Percentiles rank a stretch among this genome's conserved stretches.
phyloP scores from a whole-genome alignment of 2,113 vertebrate genomes.

The Australoheros scitulus region DNA sequence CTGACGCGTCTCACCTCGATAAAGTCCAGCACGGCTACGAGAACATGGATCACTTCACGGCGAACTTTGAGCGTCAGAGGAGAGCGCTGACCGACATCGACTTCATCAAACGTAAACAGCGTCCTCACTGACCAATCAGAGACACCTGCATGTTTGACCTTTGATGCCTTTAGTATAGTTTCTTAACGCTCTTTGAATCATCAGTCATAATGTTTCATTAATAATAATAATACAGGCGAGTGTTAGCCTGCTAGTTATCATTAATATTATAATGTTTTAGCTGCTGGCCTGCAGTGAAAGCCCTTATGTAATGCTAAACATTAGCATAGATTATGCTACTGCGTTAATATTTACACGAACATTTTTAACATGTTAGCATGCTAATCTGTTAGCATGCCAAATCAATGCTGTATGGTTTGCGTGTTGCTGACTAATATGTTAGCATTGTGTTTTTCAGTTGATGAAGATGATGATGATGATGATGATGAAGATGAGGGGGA shows the following conservation, averaged over 20 bases:
- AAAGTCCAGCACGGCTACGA: conserved; percentile 92
- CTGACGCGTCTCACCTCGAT: conserved; percentile 88
- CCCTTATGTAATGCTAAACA: no score
- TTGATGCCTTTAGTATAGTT: no score
- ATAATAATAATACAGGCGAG: no score
- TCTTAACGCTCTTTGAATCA: not conserved
- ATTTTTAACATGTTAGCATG: not conserved
- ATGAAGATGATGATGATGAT: conserved; percentile 55
- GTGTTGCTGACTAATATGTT: not conserved
- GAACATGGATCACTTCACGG: conserved; percentile 90
- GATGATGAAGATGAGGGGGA: conserved; percentile 72
- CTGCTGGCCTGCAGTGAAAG: no score
- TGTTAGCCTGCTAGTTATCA: no score
- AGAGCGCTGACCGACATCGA: conserved; percentile 86
- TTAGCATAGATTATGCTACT: no score
- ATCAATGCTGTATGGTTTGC: not conserved
- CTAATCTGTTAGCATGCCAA: no score
- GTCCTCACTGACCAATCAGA: not conserved
- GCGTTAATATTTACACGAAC: not conserved
- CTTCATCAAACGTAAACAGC: conserved; percentile 87
- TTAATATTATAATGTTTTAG: no score
- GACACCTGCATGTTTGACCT: no score
- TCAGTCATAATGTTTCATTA: not conserved
- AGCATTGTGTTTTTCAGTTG: conserved; percentile 37
- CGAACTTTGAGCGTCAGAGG: conserved; percentile 87